Evolutionary conservation across 37 sponge, comb jelly and placozoan genomes (phyloP).

Genomic region (Beroe ovata): DNA sequence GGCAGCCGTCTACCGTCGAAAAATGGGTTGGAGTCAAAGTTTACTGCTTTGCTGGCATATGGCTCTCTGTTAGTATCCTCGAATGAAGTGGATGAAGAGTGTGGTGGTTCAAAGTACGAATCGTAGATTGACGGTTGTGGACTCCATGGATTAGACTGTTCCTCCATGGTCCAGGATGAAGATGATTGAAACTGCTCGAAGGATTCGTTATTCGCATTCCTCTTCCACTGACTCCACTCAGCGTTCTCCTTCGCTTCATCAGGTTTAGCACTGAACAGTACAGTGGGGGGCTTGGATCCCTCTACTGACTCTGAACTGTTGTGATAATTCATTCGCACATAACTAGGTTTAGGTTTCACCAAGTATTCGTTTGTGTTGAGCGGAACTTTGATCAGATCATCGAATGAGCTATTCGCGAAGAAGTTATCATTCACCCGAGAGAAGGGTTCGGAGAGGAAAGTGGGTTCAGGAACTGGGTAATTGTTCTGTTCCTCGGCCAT

Average conservation of each 20-base stretch:
- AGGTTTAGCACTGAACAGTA: slow-evolving; percentile 44
- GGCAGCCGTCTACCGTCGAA: slow-evolving; percentile 1
- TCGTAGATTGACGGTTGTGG: slow-evolving; percentile 37
- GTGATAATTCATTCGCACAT: slow-evolving; percentile 45
- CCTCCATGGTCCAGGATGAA: slow-evolving; percentile 38
- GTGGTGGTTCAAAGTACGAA: slow-evolving; percentile 16
- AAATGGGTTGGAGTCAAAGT: neutral
- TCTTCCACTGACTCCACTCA: slow-evolving; percentile 51
- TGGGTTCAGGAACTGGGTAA: neutral
- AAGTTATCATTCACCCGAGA: neutral
- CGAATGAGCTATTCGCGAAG: slow-evolving; percentile 11
- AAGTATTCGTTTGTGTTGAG: neutral
- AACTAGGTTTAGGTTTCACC: slow-evolving; percentile 53
- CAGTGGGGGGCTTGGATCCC: neutral
- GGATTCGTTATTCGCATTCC: neutral
- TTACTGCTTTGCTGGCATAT: neutral
- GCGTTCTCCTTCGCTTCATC: slow-evolving; percentile 26
- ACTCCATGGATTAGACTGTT: slow-evolving; percentile 49
- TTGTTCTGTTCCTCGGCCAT: slow-evolving; percentile 3
- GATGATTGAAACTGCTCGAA: slow-evolving; percentile 38
- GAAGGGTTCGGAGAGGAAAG: slow-evolving; percentile 29
- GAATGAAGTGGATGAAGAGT: neutral
- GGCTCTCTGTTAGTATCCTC: neutral
- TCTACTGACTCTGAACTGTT: slow-evolving; percentile 56
- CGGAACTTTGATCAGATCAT: slow-evolving; percentile 57